These are phyloP conservation scores for Melanostoma scalare DNA, from an alignment of 2,888 invertebrate species.

Conservation along the genomic window DNA sequence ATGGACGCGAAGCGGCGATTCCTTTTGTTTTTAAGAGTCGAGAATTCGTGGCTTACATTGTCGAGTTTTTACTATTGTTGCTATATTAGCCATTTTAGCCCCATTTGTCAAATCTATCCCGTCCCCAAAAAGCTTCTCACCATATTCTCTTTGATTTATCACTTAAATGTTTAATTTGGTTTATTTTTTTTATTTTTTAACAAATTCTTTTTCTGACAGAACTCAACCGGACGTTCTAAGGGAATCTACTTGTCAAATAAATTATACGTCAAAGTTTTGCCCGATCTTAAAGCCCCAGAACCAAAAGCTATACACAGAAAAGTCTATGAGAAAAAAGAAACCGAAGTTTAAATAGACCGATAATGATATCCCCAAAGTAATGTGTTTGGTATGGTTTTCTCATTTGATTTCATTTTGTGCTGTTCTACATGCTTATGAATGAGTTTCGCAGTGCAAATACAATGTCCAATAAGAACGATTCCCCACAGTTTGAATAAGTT, in stretches of 20 bases:
- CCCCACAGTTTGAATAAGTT: too few species aligned
- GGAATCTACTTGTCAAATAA: conserved; percentile 49
- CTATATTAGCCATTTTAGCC: conserved; percentile 11
- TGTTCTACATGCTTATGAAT: background rate
- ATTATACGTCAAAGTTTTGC: conserved; percentile 59
- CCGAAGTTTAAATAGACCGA: background rate
- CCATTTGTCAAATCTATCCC: conserved; percentile 3
- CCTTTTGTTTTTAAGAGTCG: conserved; percentile 31
- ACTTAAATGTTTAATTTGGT: conserved; percentile 9
- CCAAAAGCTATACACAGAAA: conserved; percentile 23
- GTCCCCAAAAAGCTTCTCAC: conserved; percentile 20
- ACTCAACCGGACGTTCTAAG: conserved; percentile 26
- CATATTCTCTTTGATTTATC: background rate
- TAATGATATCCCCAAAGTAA: background rate
- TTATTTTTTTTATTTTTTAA: conserved; percentile 27
- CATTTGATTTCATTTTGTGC: background rate
- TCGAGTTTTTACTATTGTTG: conserved; percentile 60
- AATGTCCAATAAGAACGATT: too few species aligned
- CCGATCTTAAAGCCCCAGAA: conserved; percentile 45
- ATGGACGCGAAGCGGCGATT: conserved; percentile 61
- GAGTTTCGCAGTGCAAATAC: too few species aligned
- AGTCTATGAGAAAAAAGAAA: conserved; percentile 19
- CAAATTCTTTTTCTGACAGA: conserved; percentile 33
- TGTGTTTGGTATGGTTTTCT: background rate
- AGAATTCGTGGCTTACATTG: conserved; percentile 58